Percentiles rank a stretch among this genome's conserved stretches.
Conservation (phyloP, 2,113 vertebrate genomes). For the Cavia aperea region DNA sequence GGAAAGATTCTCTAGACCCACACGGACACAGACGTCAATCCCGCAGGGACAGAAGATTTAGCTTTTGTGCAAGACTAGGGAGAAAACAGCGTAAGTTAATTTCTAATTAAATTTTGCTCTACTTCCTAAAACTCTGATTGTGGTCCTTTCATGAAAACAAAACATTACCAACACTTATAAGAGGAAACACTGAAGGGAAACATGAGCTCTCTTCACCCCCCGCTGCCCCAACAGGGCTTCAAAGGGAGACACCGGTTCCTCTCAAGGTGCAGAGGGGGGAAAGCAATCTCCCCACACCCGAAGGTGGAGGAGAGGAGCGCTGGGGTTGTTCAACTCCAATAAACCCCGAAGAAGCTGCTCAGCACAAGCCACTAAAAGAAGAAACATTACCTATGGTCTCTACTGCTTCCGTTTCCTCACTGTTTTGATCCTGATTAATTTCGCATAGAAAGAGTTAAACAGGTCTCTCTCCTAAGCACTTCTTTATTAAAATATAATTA, state of each 20-base stretch:
- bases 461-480: background rate
- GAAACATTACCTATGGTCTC: conserved; percentile 45
- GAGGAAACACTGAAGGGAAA: conserved; percentile 1
- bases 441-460: conserved; percentile 38
- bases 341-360: conserved; percentile 45
- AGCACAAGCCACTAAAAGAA: conserved; percentile 45
- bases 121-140: background rate
- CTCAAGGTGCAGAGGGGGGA: conserved; percentile 25
- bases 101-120: conserved; percentile 4
- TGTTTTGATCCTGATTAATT: conserved; percentile 60
- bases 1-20: conserved; percentile 3
- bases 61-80: background rate
- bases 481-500: conserved; percentile 33
- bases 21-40: background rate
- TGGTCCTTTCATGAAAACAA: background rate
- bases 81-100: background rate
- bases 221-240: background rate
- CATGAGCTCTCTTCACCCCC: background rate
- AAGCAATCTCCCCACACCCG: conserved; percentile 24
- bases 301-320: conserved; percentile 35
- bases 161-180: background rate
- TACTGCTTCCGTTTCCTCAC: conserved; percentile 50
- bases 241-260: background rate
- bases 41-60: background rate
- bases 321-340: conserved; percentile 47